Base-by-base conservation (phyloP, 2,888 invertebrate genomes). In the Crioceris asparagi region DNA sequence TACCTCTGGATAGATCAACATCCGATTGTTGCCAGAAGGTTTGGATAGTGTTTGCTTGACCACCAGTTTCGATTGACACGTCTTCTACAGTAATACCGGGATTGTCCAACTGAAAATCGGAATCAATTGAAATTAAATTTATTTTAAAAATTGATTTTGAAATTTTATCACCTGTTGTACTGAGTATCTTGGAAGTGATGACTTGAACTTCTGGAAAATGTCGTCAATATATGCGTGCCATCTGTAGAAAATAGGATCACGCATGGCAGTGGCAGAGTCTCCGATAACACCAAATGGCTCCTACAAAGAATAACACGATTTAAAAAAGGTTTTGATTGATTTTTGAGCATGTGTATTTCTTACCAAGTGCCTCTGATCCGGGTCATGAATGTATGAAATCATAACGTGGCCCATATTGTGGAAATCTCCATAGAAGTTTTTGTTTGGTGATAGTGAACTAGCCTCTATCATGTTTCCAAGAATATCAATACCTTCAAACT, bases 231-330 rank as follows among this genome's bases (percentile, higher is more conserved):
- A 81, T 0, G 81, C 73, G 55, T 90, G 88, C 83, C 83, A 87
- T 57, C 83, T 77, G 67, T 87, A 88, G 70, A 88, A 88, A 16
- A 82, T 65, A 0, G 88, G 87, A 64, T 90, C 90, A 2, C 88
- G 70, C 85, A 88, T 86, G 0, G 87, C 83, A 0, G 86, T 86
- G 0, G 84, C 75, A 0, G 83, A 75, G 55, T 87, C 87, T 0
- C 85, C 86, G 74, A 88, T 87, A n/a, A 85, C 80, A 25, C 82
- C 79, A 52, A 82, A 82, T 29, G 75, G 74, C 64, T 88, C 87
- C 79, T 85, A 55, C 27, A n/a, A n/a, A n/a, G n/a, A n/a, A n/a
- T n/a, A n/a, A n/a, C n/a, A n/a, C n/a, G n/a, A n/a, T n/a, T n/a
- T n/a, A n/a, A n/a, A n/a, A n/a, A n/a, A n/a, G n/a, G n/a, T n/a